phyloP scores from a whole-genome alignment of 1,140 invertebrate species.

The Orius laevigatus region DNA sequence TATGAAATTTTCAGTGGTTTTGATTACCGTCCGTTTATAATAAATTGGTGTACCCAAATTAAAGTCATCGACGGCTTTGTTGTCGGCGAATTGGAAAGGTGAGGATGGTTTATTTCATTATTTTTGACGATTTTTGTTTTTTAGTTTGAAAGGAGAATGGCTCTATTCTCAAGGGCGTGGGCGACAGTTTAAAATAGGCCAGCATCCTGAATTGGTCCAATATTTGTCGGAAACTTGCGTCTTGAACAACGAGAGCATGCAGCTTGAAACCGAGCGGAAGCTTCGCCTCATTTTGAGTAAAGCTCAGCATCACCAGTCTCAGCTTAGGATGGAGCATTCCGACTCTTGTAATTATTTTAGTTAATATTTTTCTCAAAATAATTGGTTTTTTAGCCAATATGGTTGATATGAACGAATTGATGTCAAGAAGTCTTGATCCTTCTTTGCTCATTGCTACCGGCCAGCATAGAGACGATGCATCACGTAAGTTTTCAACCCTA shows the following conservation, averaged over 20 bases:
- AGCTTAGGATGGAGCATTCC: too few relatives aligned
- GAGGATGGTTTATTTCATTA: conserved; percentile 22
- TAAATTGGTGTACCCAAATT: conserved; percentile 82
- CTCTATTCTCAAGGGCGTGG: conserved; percentile 83
- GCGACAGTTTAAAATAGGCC: conserved; percentile 66
- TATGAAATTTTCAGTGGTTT: conserved; percentile 46
- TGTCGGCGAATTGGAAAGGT: conserved; percentile 80
- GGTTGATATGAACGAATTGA: too few relatives aligned
- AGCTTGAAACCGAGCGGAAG: conserved; percentile 74
- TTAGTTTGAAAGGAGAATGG: conserved; percentile 85
- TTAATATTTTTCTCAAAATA: too few relatives aligned
- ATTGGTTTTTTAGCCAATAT: too few relatives aligned
- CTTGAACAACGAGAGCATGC: conserved; percentile 44
- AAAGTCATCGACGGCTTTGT: conserved; percentile 75
- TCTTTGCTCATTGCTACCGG: conserved; percentile 23
- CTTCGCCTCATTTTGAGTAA: conserved; percentile 68
- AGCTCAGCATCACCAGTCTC: conserved; percentile 76
- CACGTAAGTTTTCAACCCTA: too few relatives aligned
- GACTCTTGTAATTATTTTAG: too few relatives aligned
- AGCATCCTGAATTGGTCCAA: conserved; percentile 63
- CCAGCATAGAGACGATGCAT: too few relatives aligned
- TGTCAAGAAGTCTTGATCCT: conserved; percentile 48
- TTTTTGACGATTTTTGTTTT: conserved; percentile 23
- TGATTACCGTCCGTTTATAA: conserved; percentile 79
- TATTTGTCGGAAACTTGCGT: conserved; percentile 67